phyloP scores from a whole-genome alignment of 2,113 vertebrate genomes.

The Ammospiza nelsoni region DNA sequence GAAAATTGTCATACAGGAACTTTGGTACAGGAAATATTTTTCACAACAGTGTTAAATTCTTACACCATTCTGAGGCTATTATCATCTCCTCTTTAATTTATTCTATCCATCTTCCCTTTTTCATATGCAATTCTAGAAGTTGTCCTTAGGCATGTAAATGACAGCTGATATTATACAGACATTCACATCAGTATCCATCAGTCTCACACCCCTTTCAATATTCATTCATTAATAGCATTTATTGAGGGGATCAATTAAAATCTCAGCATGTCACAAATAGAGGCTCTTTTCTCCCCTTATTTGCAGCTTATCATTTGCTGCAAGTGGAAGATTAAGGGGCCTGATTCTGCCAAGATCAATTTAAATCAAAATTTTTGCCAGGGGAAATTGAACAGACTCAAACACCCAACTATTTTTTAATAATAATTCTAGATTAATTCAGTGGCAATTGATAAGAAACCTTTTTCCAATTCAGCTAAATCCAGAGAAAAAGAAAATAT shows the following conservation, averaged over 20 bases:
- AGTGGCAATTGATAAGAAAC: neutral
- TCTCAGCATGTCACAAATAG: neutral
- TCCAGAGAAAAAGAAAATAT: neutral
- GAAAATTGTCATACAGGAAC: neutral
- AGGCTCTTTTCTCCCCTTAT: neutral
- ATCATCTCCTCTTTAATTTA: neutral
- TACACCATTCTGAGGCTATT: neutral
- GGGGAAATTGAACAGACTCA: neutral
- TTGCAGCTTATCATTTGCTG: neutral
- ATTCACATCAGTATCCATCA: neutral
- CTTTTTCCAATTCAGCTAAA: neutral
- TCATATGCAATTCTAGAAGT: neutral
- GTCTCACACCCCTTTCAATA: neutral
- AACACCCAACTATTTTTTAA: neutral
- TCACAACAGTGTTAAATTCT: neutral
- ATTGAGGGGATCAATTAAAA: neutral
- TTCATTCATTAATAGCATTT: neutral
- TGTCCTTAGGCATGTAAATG: neutral
- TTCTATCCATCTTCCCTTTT: neutral
- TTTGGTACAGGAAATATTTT: neutral
- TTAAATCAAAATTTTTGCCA: constrained; percentile 9
- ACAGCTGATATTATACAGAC: neutral
- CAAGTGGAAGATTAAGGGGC: neutral
- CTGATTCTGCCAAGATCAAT: neutral
- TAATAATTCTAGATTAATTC: neutral